A percentile compares a stretch with the other conserved stretches of the same genome.
phyloP scores from a whole-genome alignment of 2,888 invertebrate genomes.

The Lypha dubia region DNA sequence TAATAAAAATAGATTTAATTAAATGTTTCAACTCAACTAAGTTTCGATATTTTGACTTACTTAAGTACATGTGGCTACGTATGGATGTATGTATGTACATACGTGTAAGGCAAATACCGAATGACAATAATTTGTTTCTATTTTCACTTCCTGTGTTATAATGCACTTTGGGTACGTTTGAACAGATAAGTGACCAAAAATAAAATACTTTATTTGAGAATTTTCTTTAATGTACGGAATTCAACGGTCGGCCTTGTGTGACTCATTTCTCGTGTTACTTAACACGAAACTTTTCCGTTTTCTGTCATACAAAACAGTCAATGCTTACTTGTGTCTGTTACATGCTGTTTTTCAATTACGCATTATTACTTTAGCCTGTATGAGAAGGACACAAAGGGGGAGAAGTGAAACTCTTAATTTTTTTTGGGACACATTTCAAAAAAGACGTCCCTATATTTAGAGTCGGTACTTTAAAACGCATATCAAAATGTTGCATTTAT shows the following conservation, averaged over 20 bases:
- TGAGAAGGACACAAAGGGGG: neutral
- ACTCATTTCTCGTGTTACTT: neutral
- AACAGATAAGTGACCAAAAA: too few species aligned
- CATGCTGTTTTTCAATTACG: conserved; percentile 12
- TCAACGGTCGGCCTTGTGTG: neutral
- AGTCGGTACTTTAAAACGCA: conserved; percentile 51
- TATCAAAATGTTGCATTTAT: conserved; percentile 35
- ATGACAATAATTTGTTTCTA: too few species aligned
- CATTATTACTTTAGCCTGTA: neutral
- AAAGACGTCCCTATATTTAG: conserved; percentile 22
- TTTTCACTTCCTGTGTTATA: too few species aligned
- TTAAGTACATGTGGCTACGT: too few species aligned
- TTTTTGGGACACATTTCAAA: neutral
- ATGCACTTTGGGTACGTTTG: too few species aligned
- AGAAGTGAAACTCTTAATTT: neutral
- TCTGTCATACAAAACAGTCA: conserved; percentile 20
- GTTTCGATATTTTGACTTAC: too few species aligned
- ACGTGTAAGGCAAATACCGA: too few species aligned
- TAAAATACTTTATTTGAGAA: neutral
- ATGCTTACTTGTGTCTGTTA: conserved; percentile 1
- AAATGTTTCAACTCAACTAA: too few species aligned
- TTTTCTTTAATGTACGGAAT: neutral
- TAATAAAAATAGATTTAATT: too few species aligned
- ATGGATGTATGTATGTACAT: too few species aligned
- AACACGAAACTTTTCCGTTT: neutral